Evolutionary conservation across 2,113 vertebrate species (phyloP).

Genomic region (Phocoena sinus): DNA sequence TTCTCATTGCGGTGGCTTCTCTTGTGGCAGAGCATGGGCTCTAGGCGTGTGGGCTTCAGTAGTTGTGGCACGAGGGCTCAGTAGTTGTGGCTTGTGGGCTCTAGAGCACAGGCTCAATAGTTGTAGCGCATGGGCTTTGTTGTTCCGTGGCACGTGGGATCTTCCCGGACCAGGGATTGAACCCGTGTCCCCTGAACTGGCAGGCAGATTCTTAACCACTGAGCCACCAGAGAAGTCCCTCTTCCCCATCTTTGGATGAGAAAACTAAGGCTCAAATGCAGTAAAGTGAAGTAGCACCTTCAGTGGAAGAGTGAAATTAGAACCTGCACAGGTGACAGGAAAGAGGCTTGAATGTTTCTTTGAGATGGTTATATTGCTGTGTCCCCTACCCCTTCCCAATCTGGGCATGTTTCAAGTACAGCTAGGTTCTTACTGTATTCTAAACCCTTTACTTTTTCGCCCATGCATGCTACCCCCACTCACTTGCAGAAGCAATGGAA

Average conservation of each 20-base stretch:
- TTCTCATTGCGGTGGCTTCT: no score
- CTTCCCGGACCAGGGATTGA: no score
- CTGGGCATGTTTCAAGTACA: neutral
- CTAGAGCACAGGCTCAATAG: no score
- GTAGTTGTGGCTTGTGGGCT: no score
- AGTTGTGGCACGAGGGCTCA: no score
- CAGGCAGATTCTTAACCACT: no score
- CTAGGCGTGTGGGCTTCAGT: no score
- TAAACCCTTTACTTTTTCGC: neutral
- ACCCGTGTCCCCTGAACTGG: no score
- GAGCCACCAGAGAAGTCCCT: neutral
- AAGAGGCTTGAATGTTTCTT: neutral
- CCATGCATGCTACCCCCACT: neutral
- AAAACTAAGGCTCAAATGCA: neutral
- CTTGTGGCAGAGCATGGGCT: no score
- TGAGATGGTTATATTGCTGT: neutral
- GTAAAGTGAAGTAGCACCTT: neutral
- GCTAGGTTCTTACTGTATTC: fast-evolving
- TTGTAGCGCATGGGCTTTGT: no score
- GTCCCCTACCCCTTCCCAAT: neutral
- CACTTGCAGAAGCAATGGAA: neutral
- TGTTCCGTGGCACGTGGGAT: no score
- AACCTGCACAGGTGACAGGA: neutral
- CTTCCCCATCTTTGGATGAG: neutral
- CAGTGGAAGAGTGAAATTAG: neutral